phyloP scores from a whole-genome alignment of 2,113 vertebrate genomes.

The Progne subis region DNA sequence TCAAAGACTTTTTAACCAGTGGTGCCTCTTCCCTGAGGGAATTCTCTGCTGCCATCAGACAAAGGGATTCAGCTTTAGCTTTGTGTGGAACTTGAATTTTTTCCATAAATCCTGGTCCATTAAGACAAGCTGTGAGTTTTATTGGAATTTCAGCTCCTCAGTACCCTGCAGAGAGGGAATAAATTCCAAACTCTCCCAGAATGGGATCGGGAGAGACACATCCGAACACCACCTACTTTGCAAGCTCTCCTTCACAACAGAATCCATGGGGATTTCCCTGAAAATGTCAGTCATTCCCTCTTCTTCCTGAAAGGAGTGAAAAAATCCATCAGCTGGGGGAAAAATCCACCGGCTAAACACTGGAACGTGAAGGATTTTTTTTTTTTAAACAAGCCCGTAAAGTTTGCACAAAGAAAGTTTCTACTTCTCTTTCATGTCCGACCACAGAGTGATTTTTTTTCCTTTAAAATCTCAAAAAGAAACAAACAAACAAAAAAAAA shows the following conservation, averaged over 20 bases:
- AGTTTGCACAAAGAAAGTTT: background rate
- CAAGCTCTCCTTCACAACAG: conserved; percentile 74
- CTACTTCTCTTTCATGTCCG: accelerated
- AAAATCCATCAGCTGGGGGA: background rate
- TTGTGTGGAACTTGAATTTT: background rate
- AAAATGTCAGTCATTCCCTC: conserved; percentile 53
- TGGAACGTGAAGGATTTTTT: background rate
- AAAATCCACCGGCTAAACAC: background rate
- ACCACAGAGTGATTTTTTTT: background rate
- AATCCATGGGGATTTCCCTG: conserved; percentile 68
- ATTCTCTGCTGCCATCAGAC: background rate
- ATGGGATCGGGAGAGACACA: accelerated
- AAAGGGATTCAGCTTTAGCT: background rate
- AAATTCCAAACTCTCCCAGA: background rate
- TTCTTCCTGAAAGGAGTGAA: conserved; percentile 73
- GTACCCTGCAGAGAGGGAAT: background rate
- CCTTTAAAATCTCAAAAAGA: background rate
- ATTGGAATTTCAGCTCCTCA: background rate
- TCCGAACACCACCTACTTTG: conserved; percentile 50
- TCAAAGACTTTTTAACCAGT: background rate
- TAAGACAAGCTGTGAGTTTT: background rate
- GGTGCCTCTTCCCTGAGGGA: background rate
- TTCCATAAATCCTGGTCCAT: background rate
- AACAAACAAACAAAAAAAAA: too few relatives aligned
- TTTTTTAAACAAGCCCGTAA: background rate